Evolutionary conservation across 37 sponge, comb jelly and placozoan genomes (phyloP).

Genomic region (Lycopodina hypogea): DNA sequence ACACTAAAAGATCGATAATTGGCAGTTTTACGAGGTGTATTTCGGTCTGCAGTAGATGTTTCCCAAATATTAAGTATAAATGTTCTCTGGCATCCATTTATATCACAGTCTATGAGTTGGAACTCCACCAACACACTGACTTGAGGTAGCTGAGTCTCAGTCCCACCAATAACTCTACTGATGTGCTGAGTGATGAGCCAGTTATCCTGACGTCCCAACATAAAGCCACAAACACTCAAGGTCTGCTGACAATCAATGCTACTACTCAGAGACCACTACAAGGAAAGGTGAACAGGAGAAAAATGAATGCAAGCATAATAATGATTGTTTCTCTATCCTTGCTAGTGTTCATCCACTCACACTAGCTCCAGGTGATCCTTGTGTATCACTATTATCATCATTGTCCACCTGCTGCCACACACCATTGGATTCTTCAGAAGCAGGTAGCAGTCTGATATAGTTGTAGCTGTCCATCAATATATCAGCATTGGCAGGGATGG

Average conservation of each 20-base stretch:
- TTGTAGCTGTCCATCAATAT: slow-evolving; percentile 37
- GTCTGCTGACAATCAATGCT: background rate
- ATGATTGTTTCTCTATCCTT: too few species aligned
- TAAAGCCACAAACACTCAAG: slow-evolving; percentile 7
- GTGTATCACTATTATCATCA: background rate
- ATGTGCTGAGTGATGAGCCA: slow-evolving; percentile 48
- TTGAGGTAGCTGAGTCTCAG: slow-evolving; percentile 14
- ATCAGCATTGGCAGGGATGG: background rate
- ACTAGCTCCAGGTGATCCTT: background rate
- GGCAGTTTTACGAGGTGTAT: background rate
- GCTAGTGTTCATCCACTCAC: background rate
- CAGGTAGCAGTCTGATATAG: slow-evolving; percentile 6
- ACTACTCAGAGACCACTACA: slow-evolving; percentile 18
- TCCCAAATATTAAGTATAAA: background rate
- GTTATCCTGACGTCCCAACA: slow-evolving; percentile 10
- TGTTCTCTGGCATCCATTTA: slow-evolving; percentile 4
- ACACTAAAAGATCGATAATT: slow-evolving; percentile 5
- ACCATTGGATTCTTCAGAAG: background rate
- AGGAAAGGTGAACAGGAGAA: background rate
- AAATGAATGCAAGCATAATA: too few species aligned
- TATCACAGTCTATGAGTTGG: background rate
- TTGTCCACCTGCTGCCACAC: slow-evolving; percentile 24
- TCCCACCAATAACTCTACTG: slow-evolving; percentile 21
- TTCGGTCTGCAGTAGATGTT: slow-evolving; percentile 12
- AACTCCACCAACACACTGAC: slow-evolving; percentile 17